Evolutionary conservation across 2,113 vertebrate species (phyloP).

Genomic region (Loxodonta africana): DNA sequence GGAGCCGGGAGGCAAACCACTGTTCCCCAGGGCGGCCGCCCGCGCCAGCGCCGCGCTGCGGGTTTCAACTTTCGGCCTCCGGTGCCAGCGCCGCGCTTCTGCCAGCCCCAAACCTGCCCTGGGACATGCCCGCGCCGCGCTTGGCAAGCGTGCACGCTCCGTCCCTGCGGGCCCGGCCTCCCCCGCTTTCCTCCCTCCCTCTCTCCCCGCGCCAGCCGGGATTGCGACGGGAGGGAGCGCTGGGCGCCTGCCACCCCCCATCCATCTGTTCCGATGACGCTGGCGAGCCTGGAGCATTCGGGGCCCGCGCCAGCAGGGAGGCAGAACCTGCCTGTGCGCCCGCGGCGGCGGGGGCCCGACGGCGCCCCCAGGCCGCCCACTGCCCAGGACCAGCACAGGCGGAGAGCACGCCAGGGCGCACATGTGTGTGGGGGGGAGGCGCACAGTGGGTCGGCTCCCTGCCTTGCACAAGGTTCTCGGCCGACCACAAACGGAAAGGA

Average conservation of each 20-base stretch:
- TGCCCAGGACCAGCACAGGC: background rate
- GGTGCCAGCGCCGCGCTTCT: conserved; percentile 68
- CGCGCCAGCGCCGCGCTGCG: conserved; percentile 21
- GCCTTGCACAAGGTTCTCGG: conserved; percentile 73
- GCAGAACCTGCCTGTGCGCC: conserved; percentile 86
- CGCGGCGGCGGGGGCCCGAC: conserved; percentile 27
- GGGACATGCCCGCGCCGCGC: conserved; percentile 78
- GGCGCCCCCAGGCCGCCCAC: background rate
- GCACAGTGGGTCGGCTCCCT: conserved; percentile 38
- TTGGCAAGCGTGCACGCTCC: conserved; percentile 65
- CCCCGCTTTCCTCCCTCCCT: conserved; percentile 45
- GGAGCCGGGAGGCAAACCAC: background rate
- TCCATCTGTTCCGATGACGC: conserved; percentile 90
- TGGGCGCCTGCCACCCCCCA: conserved; percentile 87
- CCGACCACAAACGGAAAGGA: conserved; percentile 79
- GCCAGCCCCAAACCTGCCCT: conserved; percentile 78
- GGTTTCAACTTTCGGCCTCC: conserved; percentile 75
- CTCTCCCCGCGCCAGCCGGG: conserved; percentile 67
- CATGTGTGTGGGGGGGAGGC: conserved; percentile 61
- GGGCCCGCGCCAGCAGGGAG: conserved; percentile 82
- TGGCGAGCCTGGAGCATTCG: conserved; percentile 84
- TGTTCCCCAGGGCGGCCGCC: background rate
- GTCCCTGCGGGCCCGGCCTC: conserved; percentile 59
- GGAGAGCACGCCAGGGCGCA: background rate
- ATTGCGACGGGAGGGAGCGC: conserved; percentile 78